Evolutionary conservation across 64 coral and sea anemone species (phyloP), one percentile per base, ranked within the genome.

Genomic region (Catalaphyllia jardinei): DNA sequence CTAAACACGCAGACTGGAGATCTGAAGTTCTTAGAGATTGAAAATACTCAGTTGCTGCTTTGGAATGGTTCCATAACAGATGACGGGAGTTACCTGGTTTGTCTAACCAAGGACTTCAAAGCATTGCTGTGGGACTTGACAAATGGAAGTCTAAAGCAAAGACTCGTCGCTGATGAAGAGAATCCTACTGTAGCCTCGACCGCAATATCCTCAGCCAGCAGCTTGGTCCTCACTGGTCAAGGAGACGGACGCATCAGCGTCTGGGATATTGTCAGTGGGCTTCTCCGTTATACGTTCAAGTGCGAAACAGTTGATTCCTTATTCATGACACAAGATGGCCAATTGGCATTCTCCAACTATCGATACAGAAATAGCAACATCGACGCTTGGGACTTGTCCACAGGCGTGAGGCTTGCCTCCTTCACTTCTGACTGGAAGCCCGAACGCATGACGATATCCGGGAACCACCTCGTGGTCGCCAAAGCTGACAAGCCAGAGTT

Each of bases 351-450:
- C 38, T 90, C 77, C 2, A 74, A 79, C 28, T 90, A 90, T 79
- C 76, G 88, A 13, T 90, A 80, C 49, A 79, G 25, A n/a, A 80
- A 72, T 73, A 69, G 78, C 4, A 82, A 74, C 50, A 80, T 90
- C 18, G 88, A 82, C 46, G 88, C 77, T 20, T 90, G 88, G 88
- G 88, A 90, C 25, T 42, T 90, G 17, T 24, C 39, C 24, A 83
- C 39, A 24, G 88, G 88, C 2, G 67, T 60, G 25, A 90, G 74
- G 78, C 49, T 90, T 16, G 88, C 88, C 51, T 52, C 88, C 13
- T 90, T 90, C 64, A 90, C 88, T 1, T 90, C 88, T 52, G 88
- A 90, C 30, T 90, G 88, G 88, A 90, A 90, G 46, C 88, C 88
- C 15, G 88, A 90, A 71, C 78, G 79, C 52, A 62, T 90, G 20